Evolutionary conservation across 2,888 invertebrate genomes (phyloP), one percentile per base, ranked within the genome.

Genomic region (Atrina japonica): DNA sequence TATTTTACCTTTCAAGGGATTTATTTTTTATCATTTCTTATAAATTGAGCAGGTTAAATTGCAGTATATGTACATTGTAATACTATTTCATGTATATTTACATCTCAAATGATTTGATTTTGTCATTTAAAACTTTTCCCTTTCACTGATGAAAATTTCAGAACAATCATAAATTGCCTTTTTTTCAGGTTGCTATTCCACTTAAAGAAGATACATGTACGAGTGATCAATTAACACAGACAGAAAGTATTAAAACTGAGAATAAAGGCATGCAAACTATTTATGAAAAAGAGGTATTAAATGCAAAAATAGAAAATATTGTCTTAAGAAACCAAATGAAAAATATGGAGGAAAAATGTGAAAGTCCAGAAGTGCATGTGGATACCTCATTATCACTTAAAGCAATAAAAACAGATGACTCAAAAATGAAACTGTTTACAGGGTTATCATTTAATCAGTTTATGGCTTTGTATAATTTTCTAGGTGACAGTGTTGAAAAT

Each of bases 301-400:
- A 63, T 63, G 61, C 61, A 11, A 63, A 63, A 50, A 63, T 63
- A 35, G 50, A 49, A 63, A 50, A 63, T 23, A 50, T 49, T 7
- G 0, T 50, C 9, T 63, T 21, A 35, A 63, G 18, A n/a, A 63
- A 40, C 25, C 11, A 63, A 18, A 3, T 50, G 21, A 63, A 63
- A 30, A 21, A 5, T 29, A n/a, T 18, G 1, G 35, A 21, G 2
- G 29, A 23, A 21, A 18, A 59, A 45, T 11, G 27, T 14, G n/a
- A 7, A 7, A 18, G 6, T 11, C 23, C 16, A 25, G 3, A 14
- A 40, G 1, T 14, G 6, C 5, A 16, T 11, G 16, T 16, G 21
- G 29, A 25, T 16, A 47, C 27, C 16, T 3, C 29, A 14, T 30
- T 50, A 14, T 50, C 52, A 23, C n/a, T 63, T 3, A 14, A 55